These are phyloP conservation scores for Pogonophryne albipinna DNA, from an alignment of 2,797 vertebrate species.

Conservation along the genomic window DNA sequence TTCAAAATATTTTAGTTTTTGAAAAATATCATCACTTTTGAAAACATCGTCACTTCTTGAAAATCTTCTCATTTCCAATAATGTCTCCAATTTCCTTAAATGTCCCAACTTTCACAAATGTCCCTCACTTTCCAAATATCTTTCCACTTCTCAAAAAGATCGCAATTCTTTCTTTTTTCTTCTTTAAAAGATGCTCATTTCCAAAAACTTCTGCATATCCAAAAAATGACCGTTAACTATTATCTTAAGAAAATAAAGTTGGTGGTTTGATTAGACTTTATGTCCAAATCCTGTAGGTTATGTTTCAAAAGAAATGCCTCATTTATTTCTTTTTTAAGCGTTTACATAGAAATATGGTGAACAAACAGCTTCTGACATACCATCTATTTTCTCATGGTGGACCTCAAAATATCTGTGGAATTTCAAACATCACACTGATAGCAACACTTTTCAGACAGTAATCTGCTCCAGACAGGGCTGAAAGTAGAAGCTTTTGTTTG, in stretches of 20 bases:
- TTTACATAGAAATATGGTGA: background rate
- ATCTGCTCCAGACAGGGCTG: slow-evolving; percentile 31
- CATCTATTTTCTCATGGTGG: background rate
- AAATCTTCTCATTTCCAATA: background rate
- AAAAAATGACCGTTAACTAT: background rate
- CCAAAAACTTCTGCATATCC: background rate
- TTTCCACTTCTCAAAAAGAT: fast-evolving
- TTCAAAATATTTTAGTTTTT: background rate
- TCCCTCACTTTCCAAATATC: background rate
- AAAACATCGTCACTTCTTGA: background rate
- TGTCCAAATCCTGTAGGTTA: background rate
- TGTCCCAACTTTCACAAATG: background rate
- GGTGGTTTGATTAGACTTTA: background rate
- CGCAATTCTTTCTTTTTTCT: no score
- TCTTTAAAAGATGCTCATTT: no score
- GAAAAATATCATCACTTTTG: background rate
- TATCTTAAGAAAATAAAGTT: background rate
- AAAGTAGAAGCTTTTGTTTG: slow-evolving; percentile 27
- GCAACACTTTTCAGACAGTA: slow-evolving; percentile 4
- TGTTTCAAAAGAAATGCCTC: background rate
- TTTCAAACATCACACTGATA: background rate
- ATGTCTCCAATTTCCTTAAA: background rate
- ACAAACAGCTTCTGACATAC: background rate
- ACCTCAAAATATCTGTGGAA: background rate
- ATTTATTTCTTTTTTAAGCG: background rate